Conservation (phyloP, 1,140 invertebrate genomes). For the Dendroctonus valens region DNA sequence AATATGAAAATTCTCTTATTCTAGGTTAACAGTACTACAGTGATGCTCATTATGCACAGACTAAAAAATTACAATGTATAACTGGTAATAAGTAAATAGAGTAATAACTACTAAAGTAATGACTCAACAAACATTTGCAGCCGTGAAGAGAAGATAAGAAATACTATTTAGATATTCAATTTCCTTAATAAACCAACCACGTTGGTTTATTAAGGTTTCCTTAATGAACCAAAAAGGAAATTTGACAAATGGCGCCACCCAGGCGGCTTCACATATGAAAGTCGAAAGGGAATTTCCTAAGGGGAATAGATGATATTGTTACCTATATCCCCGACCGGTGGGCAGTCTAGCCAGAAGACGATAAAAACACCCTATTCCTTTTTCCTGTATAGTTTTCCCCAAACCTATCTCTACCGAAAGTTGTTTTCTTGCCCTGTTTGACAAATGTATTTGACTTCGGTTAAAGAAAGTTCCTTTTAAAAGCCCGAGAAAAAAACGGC, state of each 20-base stretch:
- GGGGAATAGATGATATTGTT: conserved; percentile 43
- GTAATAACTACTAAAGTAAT: too few relatives aligned
- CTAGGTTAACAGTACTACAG: too few relatives aligned
- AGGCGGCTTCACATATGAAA: conserved; percentile 27
- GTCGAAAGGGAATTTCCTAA: conserved; percentile 19
- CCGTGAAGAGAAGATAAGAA: too few relatives aligned
- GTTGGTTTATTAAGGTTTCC: too few relatives aligned
- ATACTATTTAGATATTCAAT: too few relatives aligned
- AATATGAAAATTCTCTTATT: too few relatives aligned
- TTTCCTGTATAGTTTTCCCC: conserved; percentile 30
- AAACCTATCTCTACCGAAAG: conserved; percentile 36
- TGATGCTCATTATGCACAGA: too few relatives aligned
- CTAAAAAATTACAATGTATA: too few relatives aligned
- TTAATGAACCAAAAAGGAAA: neutral
- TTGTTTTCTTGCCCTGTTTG: conserved; percentile 37
- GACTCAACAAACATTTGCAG: too few relatives aligned
- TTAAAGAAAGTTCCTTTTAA: conserved; percentile 32
- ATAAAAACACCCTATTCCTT: conserved; percentile 37
- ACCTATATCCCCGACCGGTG: conserved; percentile 41
- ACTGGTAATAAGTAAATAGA: too few relatives aligned
- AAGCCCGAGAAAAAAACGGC: conserved; percentile 22
- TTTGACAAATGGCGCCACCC: conserved; percentile 29
- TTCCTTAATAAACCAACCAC: conserved; percentile 4
- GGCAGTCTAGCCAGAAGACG: conserved; percentile 35
- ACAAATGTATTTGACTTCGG: conserved; percentile 41